Evolutionary conservation across 2,113 vertebrate species (phyloP).

Genomic region (Mirza zaza): DNA sequence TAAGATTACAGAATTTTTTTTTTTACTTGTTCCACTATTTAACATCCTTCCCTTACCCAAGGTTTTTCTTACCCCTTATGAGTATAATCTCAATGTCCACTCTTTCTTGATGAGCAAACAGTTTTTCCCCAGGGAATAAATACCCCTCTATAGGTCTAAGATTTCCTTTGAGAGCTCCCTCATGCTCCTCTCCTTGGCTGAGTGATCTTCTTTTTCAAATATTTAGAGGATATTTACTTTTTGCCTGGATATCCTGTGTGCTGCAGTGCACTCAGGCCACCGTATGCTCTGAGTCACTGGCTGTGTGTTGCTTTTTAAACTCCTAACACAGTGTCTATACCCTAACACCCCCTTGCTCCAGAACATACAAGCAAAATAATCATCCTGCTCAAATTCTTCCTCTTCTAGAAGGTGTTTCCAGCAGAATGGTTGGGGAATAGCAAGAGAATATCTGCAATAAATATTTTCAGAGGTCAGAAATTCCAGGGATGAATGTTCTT

Average conservation of each 20-base stretch:
- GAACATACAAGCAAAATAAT: not conserved
- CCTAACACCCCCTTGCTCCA: not conserved
- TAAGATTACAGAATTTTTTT: not conserved
- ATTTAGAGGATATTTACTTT: not conserved
- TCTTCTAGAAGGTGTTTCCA: not conserved
- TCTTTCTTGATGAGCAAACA: not conserved
- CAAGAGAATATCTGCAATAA: not conserved
- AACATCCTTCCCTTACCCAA: not conserved
- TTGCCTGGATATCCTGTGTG: not conserved
- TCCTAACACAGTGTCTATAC: not conserved
- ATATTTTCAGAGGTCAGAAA: conserved; percentile 33
- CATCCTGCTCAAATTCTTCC: not conserved
- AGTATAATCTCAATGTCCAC: not conserved
- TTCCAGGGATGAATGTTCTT: not conserved
- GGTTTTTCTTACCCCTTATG: not conserved
- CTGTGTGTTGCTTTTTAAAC: not conserved
- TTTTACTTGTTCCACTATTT: not conserved
- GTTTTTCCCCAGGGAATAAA: not conserved
- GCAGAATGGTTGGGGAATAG: not conserved
- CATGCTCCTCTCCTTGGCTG: not conserved
- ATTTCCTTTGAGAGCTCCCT: not conserved
- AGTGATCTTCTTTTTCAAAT: not conserved
- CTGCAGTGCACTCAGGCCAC: not conserved
- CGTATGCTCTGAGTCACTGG: not conserved
- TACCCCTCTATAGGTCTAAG: not conserved